Percentiles rank a stretch among this genome's conserved stretches.
These are phyloP conservation scores for Epiblema foenella DNA, from an alignment of 2,888 invertebrate species.

Conservation along the genomic window DNA sequence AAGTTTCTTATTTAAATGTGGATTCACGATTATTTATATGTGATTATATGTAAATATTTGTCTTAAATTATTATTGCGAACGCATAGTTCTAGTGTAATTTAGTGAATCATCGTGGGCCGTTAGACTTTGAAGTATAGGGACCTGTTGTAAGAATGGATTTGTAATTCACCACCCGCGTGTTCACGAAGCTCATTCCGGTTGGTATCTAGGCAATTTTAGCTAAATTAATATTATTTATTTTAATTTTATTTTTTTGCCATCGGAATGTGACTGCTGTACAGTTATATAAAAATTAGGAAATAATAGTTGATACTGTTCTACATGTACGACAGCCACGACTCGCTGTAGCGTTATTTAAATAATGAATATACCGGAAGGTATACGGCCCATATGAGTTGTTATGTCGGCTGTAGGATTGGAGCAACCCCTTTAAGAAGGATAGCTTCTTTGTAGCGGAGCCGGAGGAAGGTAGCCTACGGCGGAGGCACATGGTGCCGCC, in stretches of 20 bases:
- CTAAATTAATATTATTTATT: slow-evolving; percentile 81
- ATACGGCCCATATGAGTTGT: slow-evolving; percentile 40
- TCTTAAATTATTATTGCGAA: slow-evolving; percentile 81
- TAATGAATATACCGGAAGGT: slow-evolving; percentile 24
- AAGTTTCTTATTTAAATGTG: slow-evolving; percentile 79
- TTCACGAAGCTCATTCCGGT: slow-evolving; percentile 82
- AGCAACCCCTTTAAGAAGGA: slow-evolving; percentile 59
- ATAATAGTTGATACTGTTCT: slow-evolving; percentile 66
- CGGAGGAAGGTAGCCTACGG: slow-evolving; percentile 29
- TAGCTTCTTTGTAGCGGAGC: slow-evolving; percentile 57
- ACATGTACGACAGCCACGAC: slow-evolving; percentile 37
- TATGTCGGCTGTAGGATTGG: slow-evolving; percentile 51
- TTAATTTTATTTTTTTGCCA: slow-evolving; percentile 80
- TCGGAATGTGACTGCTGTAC: slow-evolving; percentile 84
- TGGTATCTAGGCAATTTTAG: slow-evolving; percentile 84
- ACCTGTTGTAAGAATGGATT: slow-evolving; percentile 77
- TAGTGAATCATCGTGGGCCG: slow-evolving; percentile 64
- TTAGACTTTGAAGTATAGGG: slow-evolving; percentile 62
- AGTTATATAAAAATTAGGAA: slow-evolving; percentile 74
- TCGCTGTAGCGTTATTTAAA: slow-evolving; percentile 28
- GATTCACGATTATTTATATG: slow-evolving; percentile 75
- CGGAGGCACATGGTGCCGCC: neutral
- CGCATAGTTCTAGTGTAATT: slow-evolving; percentile 75
- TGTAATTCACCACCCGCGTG: slow-evolving; percentile 84
- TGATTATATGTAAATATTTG: slow-evolving; percentile 81